Conservation (phyloP, 2,888 invertebrate genomes). For the Lochmaea capreae region DNA sequence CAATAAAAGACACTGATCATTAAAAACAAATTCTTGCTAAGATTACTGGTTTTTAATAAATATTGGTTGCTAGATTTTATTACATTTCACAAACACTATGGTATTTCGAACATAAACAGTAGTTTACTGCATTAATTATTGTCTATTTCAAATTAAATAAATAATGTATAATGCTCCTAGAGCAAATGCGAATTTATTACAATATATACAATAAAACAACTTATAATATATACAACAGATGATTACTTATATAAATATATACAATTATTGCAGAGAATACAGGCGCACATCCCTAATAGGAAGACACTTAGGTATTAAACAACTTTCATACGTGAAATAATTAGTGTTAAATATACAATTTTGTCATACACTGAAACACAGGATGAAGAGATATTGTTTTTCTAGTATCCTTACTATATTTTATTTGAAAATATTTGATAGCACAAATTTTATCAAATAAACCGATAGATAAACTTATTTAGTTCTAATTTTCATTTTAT, state of each 20-base stretch:
- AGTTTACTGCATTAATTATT: slow-evolving; percentile 5
- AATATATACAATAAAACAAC: slow-evolving; percentile 4
- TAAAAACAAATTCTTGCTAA: slow-evolving; percentile 1
- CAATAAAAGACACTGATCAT: slow-evolving; percentile 2
- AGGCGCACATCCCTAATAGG: not conserved
- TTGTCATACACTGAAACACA: no score
- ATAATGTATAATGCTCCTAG: not conserved
- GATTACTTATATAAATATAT: not conserved
- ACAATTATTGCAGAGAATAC: not conserved
- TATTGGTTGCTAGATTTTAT: slow-evolving; percentile 3
- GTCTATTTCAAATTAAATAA: slow-evolving; percentile 14
- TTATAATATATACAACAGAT: slow-evolving; percentile 1
- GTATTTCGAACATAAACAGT: slow-evolving; percentile 2
- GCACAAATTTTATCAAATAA: no score
- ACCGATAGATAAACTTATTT: no score
- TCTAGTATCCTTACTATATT: no score
- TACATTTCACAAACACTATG: not conserved
- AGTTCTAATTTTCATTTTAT: no score
- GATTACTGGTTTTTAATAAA: slow-evolving; percentile 3
- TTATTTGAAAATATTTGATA: no score
- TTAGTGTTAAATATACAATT: no score
- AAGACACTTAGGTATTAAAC: not conserved
- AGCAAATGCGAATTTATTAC: slow-evolving; percentile 2
- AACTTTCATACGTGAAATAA: not conserved
- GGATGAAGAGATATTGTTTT: no score